Base-by-base conservation (phyloP, 2,888 invertebrate species). In the Theretra japonica region DNA sequence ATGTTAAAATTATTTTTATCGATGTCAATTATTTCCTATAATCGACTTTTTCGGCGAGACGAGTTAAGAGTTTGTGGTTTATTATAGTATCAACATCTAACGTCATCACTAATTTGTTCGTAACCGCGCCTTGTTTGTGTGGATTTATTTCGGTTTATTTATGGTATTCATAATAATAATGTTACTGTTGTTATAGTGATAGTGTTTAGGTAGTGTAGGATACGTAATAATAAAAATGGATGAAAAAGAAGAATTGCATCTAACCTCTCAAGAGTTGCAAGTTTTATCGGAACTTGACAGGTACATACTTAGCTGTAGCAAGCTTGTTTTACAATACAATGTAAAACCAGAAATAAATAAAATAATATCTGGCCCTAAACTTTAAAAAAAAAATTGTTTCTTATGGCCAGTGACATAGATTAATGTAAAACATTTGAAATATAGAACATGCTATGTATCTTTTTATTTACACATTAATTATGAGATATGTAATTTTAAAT, bases 201-300 rank as follows among this genome's bases (percentile, higher is more conserved):
- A 71, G 48, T 65, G 30, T 25, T 56, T 56, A 73, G 50, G 23
- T 53, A 69, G 58, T 68, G 53, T 53, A 48, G 33, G 53, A 17
- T 8, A 30, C 33, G 76, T 72, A 73, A 70, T 70, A 72, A 65
- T 71, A 41, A 70, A 79, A 82, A 94, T 94, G 94, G 94, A 94
- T 76, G 96, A 96, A 83, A 95, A 95, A 82, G 96, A 96, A 89
- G 96, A 96, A 84, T 95, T 96, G 81, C 96, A 96, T 91, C 92
- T 97, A 92, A 97, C 97, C 89, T 96, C 97, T 78, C 97, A 97
- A 89, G 98, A 98, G 93, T 94, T 98, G 83, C 97, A 97, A 95
- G 96, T 97, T 88, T 95, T 98, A 83, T 97, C 97, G 73, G 97
- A 98, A 89, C 95, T 98, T 90, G 98, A 98, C 95, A 98, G 98